Evolutionary conservation across 2,797 vertebrate species (phyloP).

Genomic region (Pseudotriccus pelzelni): DNA sequence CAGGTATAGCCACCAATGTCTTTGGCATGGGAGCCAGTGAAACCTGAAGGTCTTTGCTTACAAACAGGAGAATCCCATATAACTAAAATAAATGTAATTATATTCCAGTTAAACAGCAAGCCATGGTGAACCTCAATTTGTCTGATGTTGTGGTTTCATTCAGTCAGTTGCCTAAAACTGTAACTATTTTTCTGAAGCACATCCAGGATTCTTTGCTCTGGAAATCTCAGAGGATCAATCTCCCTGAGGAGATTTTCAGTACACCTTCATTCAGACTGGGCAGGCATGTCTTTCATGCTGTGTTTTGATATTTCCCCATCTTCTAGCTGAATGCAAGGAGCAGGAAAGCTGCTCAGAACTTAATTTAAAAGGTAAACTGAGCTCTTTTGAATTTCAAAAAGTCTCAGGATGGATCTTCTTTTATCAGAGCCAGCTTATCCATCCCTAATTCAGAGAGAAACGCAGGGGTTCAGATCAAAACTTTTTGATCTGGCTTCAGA

Average conservation of each 20-base stretch:
- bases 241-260: constrained; percentile 40
- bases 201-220: constrained; percentile 9
- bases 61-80: background rate
- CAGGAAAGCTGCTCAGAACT: constrained; percentile 35
- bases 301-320: constrained; percentile 55
- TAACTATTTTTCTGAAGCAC: constrained; percentile 9
- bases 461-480: constrained; percentile 19
- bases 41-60: background rate
- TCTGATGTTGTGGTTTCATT: background rate
- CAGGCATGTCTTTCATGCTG: constrained; percentile 37
- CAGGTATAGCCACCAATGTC: background rate
- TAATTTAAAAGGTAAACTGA: constrained; percentile 60
- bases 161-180: background rate
- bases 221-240: constrained; percentile 39
- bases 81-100: background rate
- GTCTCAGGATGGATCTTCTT: constrained; percentile 27
- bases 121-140: background rate
- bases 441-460: constrained; percentile 29
- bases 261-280: background rate
- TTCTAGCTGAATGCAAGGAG: constrained; percentile 21
- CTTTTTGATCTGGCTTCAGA: constrained; percentile 26
- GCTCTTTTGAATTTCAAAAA: constrained; percentile 56
- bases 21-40: background rate
- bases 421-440: constrained; percentile 33
- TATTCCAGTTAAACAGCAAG: background rate